Base-by-base conservation (phyloP, 2,113 vertebrate species). In the Callithrix jacchus region DNA sequence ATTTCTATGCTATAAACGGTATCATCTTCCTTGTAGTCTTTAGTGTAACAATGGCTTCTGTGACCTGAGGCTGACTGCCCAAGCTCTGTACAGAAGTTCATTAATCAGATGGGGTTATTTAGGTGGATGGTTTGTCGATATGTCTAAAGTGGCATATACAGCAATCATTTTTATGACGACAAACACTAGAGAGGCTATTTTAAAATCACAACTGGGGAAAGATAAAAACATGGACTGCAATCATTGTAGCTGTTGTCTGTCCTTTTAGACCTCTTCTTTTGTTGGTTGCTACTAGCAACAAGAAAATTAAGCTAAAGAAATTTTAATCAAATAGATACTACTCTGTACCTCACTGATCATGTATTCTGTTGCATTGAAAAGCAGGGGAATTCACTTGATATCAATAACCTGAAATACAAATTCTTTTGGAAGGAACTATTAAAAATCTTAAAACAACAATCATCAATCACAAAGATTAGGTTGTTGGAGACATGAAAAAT, bases 281-380 rank as follows among this genome's bases (percentile, higher is more conserved):
- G 70, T 92, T 91, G 93, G 98, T 98, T 98, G 97, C 98, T 70
- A 89, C n/a, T 94, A 91, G 97, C 97, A 98, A 98, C 94, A 49
- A 96, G 66, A 97, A 98, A 97, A 97, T 94, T 87, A 96, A 95
- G 30, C 89, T 52, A 68, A 95, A 74, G 91, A 95, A 90, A 76
- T 42, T 58, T 49, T 61, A 96, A 91, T 88, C 91, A 97, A 88
- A 96, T 95, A 93, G 16, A 83, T 87, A 95, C 9, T 96, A 40
- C 40, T 88, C 71, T 91, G 64, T 80, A 92, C 89, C 92, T 97
- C 95, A 93, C 87, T 77, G 77, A 79, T 89, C 30, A 95, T 82
- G 66, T 13, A 93, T 68, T 81, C 37, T n/a, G 40, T 47, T 25
- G 40, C 35, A 88, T 58, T 94, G 58, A 90, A 96, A 97, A 93